A percentile compares a stretch with the other conserved stretches of the same genome.
Conservation (phyloP, 2,113 vertebrate genomes). For the Dromas ardeola region DNA sequence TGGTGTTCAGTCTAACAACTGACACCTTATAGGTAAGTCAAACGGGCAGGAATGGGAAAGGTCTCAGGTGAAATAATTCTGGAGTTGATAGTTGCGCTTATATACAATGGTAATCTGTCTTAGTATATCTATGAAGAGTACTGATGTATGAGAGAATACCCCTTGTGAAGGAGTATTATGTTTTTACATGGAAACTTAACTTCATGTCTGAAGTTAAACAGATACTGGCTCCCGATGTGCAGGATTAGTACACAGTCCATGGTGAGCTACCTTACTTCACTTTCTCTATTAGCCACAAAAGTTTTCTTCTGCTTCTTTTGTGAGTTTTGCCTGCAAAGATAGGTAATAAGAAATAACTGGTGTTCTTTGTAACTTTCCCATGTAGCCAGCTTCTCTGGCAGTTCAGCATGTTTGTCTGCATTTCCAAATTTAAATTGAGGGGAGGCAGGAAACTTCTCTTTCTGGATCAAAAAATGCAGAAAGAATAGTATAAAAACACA, state of each 20-base stretch:
- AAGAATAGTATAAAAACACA: background rate
- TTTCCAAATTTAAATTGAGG: background rate
- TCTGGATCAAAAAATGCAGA: background rate
- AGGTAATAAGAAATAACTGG: background rate
- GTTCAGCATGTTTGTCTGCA: background rate
- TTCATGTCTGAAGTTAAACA: background rate
- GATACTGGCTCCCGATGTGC: background rate
- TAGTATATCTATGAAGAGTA: background rate
- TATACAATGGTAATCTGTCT: background rate
- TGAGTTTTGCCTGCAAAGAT: background rate
- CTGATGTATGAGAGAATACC: background rate
- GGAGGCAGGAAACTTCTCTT: background rate
- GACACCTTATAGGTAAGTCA: background rate
- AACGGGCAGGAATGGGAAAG: background rate
- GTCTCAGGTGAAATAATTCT: background rate
- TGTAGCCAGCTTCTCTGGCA: background rate
- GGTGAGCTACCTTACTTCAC: background rate
- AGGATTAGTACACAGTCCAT: background rate
- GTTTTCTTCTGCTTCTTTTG: background rate
- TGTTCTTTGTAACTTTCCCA: background rate
- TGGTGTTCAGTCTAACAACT: background rate
- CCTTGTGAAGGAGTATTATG: background rate
- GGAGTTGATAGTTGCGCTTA: background rate
- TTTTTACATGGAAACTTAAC: background rate
- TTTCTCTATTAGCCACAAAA: background rate